Evolutionary conservation across 2,797 vertebrate genomes (phyloP), one percentile per base, ranked within the genome.

Genomic region (Gadopsis marmoratus): DNA sequence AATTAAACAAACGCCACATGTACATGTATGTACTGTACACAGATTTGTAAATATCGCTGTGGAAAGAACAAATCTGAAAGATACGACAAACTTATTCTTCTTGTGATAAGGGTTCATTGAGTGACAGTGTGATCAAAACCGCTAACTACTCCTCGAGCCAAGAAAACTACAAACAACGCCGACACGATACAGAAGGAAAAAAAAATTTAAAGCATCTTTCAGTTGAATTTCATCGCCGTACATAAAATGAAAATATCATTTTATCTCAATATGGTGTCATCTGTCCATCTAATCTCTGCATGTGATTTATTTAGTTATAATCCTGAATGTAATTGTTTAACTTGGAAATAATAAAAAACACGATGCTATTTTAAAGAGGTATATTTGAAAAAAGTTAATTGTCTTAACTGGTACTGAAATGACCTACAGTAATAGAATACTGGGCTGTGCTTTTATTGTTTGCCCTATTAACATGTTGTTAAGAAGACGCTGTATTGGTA

Each of bases 291-390:
- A 94, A 93, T 95, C 96, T 97, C 94, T 97, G 97, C 97, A 98
- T 97, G 97, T 96, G 95, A 95, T 94, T 94, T 95, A 94, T 95
- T 90, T 93, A 93, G 91, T 96, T 96, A 96, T 95, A 95, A 95
- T 95, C 94, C 94, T 97, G 95, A 97, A 96, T 96, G 96, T 96
- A 96, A 96, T 96, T 95, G 95, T 95, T 96, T 95, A 95, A 96
- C 89, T 94, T 88, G 90, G 78, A 93, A 93, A 91, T 91, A 91
- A 81, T 85, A 92, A 77, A 91, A 92, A 86, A 92, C 86, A 90
- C 51, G 79, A 85, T 65, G 92, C 92, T 95, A 94, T 95, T 95
- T 96, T 94, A 94, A 95, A 94, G 93, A 92, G 90, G 84, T 95
- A 94, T 94, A 94, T 95, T 94, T 95, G 89, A 95, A 91, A 85